Conservation (phyloP, 2,888 invertebrate species). For the Apamea anceps region DNA sequence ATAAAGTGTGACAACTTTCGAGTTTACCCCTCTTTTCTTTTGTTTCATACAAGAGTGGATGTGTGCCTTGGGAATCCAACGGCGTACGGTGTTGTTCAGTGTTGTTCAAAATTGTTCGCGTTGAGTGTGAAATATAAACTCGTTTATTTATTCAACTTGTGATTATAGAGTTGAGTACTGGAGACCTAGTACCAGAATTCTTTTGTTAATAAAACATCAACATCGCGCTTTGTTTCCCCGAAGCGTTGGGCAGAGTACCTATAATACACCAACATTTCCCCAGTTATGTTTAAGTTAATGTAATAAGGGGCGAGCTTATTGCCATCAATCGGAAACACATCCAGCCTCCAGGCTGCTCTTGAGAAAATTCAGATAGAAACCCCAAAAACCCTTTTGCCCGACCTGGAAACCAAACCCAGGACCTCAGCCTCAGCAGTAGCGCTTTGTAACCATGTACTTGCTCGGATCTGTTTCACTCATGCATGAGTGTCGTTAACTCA, state of each 20-base stretch:
- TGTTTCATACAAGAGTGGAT: slow-evolving; percentile 66
- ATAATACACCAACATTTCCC: neutral
- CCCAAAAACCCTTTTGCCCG: neutral
- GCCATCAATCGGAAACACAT: neutral
- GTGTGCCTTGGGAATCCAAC: slow-evolving; percentile 63
- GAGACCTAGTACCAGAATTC: slow-evolving; percentile 5
- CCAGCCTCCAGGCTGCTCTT: too few species aligned
- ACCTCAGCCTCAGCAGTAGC: neutral
- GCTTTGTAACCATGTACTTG: neutral
- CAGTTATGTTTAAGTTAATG: neutral
- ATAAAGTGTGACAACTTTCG: slow-evolving; percentile 68
- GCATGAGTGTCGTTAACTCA: slow-evolving; percentile 16
- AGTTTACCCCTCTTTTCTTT: slow-evolving; percentile 66
- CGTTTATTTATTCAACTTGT: slow-evolving; percentile 63
- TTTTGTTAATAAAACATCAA: neutral
- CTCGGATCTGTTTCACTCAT: neutral
- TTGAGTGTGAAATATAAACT: slow-evolving; percentile 56
- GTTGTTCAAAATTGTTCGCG: slow-evolving; percentile 62
- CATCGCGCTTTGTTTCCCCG: neutral
- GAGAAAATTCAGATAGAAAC: neutral
- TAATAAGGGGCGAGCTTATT: neutral
- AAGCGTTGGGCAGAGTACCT: neutral
- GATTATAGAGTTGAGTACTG: slow-evolving; percentile 49
- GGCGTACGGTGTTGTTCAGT: slow-evolving; percentile 53
- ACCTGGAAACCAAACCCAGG: neutral